A percentile compares a stretch with the other conserved stretches of the same genome.
phyloP scores from a whole-genome alignment of 2,113 vertebrate species.

The Todiramphus chloris region DNA sequence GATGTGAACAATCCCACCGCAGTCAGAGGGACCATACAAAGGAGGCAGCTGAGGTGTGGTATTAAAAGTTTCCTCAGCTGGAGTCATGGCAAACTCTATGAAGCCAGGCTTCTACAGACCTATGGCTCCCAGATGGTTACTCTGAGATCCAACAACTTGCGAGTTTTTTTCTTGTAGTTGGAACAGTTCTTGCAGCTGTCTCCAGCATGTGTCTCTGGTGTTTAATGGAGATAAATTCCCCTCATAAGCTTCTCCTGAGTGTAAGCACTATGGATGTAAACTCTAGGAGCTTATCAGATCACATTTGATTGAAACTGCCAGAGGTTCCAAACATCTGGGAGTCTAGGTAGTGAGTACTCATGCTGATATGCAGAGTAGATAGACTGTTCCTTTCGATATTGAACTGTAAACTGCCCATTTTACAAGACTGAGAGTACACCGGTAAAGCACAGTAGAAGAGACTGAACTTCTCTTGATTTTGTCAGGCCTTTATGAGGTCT shows the following conservation, averaged over 20 bases:
- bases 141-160: not conserved
- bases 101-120: not conserved
- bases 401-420: not conserved
- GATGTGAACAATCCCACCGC: not conserved
- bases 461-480: not conserved
- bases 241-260: not conserved
- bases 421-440: not conserved
- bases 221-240: not conserved
- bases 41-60: not conserved
- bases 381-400: not conserved
- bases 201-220: not conserved
- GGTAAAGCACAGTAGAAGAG: not conserved
- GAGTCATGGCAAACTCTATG: not conserved
- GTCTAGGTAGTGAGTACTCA: not conserved
- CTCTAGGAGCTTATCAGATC: not conserved
- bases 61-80: accelerated
- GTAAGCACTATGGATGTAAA: not conserved
- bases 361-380: not conserved
- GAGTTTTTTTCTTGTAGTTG: not conserved
- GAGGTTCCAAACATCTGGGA: not conserved
- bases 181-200: not conserved
- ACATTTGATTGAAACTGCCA: not conserved
- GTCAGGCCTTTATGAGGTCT: not conserved
- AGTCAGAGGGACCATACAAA: not conserved
- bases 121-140: not conserved